A percentile compares a stretch with the other conserved stretches of the same genome.
These are phyloP conservation scores for Buteo buteo DNA, from an alignment of 2,113 vertebrate species.

Conservation along the genomic window DNA sequence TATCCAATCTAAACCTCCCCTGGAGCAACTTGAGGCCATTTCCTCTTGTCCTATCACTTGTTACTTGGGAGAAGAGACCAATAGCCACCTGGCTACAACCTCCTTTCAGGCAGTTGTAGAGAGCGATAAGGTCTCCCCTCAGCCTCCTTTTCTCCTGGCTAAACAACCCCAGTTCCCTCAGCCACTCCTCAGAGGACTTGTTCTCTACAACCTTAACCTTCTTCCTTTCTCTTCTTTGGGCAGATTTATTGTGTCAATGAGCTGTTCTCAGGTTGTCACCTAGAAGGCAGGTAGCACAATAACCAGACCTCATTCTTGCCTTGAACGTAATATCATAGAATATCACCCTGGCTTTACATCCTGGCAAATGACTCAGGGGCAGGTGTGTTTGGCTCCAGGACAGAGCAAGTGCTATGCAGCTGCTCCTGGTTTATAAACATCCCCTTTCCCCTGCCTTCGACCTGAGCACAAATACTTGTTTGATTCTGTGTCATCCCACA, in stretches of 20 bases:
- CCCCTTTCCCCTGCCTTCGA: neutral
- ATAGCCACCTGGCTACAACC: neutral
- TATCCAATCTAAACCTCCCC: neutral
- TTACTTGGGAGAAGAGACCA: neutral
- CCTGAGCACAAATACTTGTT: neutral
- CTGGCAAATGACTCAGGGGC: neutral
- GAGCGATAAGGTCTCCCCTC: neutral
- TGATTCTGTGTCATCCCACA: neutral
- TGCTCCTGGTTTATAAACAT: slow-evolving; percentile 30
- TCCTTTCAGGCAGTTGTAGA: neutral
- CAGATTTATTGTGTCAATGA: neutral
- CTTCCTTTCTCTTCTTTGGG: neutral
- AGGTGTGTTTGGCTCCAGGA: neutral
- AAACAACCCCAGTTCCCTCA: neutral
- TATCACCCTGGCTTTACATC: neutral
- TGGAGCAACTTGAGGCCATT: neutral
- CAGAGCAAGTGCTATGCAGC: neutral
- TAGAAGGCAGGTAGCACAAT: neutral
- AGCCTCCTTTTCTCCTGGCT: neutral
- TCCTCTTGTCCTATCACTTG: neutral
- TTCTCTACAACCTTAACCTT: neutral
- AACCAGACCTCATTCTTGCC: neutral
- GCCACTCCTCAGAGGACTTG: neutral
- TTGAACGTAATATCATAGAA: neutral
- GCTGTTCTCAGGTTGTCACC: neutral